Evolutionary conservation across 2,113 vertebrate genomes (phyloP).

Genomic region (Nycticryphes semicollaris): DNA sequence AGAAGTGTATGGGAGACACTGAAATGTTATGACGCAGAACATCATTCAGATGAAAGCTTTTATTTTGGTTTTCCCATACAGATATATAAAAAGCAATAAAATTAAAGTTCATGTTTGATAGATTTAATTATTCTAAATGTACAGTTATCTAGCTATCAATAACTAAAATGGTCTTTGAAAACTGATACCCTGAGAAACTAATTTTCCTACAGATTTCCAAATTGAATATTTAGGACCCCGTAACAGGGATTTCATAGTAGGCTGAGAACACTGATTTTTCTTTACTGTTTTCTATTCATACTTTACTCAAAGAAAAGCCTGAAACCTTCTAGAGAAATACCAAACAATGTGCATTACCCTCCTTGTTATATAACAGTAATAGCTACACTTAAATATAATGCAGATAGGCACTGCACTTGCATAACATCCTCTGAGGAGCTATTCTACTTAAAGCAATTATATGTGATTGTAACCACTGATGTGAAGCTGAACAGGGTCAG

Average conservation of each 20-base stretch:
- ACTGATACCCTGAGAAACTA: neutral
- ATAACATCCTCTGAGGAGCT: conserved; percentile 18
- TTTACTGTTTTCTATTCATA: neutral
- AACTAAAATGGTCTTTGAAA: neutral
- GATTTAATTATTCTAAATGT: neutral
- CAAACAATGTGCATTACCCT: neutral
- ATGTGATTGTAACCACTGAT: neutral
- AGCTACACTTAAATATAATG: neutral
- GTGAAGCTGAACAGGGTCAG: neutral
- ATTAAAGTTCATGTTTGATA: neutral
- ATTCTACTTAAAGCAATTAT: conserved; percentile 6
- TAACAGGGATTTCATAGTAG: neutral
- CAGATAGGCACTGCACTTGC: neutral
- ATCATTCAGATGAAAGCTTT: neutral
- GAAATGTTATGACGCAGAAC: neutral
- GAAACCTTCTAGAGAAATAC: neutral
- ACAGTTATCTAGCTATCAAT: neutral
- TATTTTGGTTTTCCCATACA: neutral
- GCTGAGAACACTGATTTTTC: neutral
- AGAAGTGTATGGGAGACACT: neutral
- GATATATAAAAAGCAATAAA: neutral
- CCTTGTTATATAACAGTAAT: neutral
- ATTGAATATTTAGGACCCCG: neutral
- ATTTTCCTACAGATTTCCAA: neutral
- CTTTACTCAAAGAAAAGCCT: neutral